Conservation (phyloP, 2,888 invertebrate genomes). For the Tipula helvola region DNA sequence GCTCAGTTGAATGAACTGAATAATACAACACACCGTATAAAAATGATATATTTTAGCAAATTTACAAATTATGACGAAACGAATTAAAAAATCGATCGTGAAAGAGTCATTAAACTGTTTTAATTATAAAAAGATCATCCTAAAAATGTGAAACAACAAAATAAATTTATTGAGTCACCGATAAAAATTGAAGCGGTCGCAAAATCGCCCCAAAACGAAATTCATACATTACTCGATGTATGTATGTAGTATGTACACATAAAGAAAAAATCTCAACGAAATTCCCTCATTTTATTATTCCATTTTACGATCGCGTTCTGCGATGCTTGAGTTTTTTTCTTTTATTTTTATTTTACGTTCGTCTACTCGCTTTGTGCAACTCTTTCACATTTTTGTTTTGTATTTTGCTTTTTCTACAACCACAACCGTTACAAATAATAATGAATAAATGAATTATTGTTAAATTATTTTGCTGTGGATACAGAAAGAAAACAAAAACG, state of each 20-base stretch:
- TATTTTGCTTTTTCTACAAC: not conserved
- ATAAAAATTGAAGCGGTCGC: not conserved
- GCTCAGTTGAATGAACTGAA: not conserved
- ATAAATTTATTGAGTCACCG: not conserved
- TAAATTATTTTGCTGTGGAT: not conserved
- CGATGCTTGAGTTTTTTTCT: not conserved
- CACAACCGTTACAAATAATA: not conserved
- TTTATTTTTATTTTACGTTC: not conserved
- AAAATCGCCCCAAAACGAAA: not conserved
- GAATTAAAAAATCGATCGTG: not conserved
- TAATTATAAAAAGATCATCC: not conserved
- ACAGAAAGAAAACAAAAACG: not conserved
- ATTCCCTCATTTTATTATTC: not conserved
- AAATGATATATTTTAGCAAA: not conserved
- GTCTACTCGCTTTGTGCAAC: not conserved
- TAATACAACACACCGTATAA: not conserved
- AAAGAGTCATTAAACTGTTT: not conserved
- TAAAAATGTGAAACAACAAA: not conserved
- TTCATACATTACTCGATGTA: not conserved
- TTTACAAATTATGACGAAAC: not conserved
- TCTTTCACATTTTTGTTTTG: not conserved
- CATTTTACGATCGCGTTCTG: not conserved
- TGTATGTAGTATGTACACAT: too few relatives aligned
- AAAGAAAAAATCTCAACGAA: not conserved
- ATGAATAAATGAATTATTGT: not conserved